These are phyloP conservation scores for Drosophila lutescens DNA, from an alignment of 2,888 invertebrate genomes.

Conservation along the genomic window DNA sequence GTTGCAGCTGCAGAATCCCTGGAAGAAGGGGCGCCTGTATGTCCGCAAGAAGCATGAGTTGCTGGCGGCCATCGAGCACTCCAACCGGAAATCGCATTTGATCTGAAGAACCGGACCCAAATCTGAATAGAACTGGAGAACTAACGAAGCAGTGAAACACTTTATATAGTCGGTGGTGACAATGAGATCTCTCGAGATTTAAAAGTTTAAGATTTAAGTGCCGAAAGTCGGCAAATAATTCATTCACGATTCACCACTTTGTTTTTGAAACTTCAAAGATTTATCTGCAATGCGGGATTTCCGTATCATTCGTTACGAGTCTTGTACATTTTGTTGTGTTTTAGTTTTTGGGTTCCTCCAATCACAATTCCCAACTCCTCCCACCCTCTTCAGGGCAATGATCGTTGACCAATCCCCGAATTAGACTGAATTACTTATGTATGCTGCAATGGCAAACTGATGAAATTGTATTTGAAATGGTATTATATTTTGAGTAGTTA, in stretches of 20 bases:
- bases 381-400: slow-evolving; percentile 44
- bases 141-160: background rate
- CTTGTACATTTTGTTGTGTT: slow-evolving; percentile 47
- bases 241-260: background rate
- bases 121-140: background rate
- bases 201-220: slow-evolving; percentile 2
- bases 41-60: slow-evolving; percentile 96
- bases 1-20: slow-evolving; percentile 96
- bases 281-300: background rate
- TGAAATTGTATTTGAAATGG: slow-evolving; percentile 54
- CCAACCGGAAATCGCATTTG: slow-evolving; percentile 89
- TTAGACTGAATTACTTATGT: slow-evolving; percentile 81
- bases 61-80: slow-evolving; percentile 94
- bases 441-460: slow-evolving; percentile 57
- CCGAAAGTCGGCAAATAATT: slow-evolving; percentile 2
- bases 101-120: slow-evolving; percentile 65
- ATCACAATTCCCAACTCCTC: slow-evolving; percentile 8
- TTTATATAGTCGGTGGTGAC: background rate
- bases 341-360: slow-evolving; percentile 38
- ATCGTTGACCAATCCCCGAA: slow-evolving; percentile 80
- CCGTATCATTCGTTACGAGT: background rate
- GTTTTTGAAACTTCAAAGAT: slow-evolving; percentile 8
- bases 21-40: slow-evolving; percentile 96
- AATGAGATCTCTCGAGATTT: slow-evolving; percentile 13
- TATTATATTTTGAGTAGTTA: slow-evolving; percentile 73